A percentile compares a stretch with the other conserved stretches of the same genome.
Conservation (phyloP, 1,140 invertebrate species). For the Cherax destructor region DNA sequence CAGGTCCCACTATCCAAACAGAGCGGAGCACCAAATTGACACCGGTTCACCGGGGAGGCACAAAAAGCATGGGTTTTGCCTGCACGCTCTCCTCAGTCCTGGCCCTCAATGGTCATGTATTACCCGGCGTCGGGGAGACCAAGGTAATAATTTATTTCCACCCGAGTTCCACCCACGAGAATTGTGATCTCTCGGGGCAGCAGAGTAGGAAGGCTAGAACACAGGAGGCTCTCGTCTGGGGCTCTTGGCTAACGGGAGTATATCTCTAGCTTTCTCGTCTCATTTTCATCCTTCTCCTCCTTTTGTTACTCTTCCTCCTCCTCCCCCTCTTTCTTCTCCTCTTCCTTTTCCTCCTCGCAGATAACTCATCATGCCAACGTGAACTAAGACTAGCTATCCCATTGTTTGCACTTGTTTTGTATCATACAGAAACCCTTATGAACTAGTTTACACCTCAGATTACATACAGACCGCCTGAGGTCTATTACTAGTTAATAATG, state of each 20-base stretch:
- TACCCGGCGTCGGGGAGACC: not conserved
- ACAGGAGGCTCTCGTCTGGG: not conserved
- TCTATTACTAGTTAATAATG: too few relatives aligned
- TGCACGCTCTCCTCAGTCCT: not conserved
- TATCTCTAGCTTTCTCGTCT: not conserved
- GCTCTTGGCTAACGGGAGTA: too few relatives aligned
- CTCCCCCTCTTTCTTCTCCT: not conserved
- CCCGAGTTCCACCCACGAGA: slow-evolving; percentile 2
- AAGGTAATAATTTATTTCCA: slow-evolving; percentile 1
- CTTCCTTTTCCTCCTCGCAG: not conserved
- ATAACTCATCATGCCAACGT: not conserved
- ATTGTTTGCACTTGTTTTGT: too few relatives aligned
- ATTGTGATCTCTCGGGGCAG: not conserved
- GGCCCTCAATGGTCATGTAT: not conserved
- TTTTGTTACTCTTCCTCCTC: not conserved
- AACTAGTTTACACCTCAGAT: too few relatives aligned
- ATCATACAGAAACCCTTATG: too few relatives aligned
- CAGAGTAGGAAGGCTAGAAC: not conserved
- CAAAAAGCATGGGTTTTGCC: not conserved
- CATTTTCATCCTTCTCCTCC: not conserved
- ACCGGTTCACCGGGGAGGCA: not conserved
- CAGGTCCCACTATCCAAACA: slow-evolving; percentile 8
- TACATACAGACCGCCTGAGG: too few relatives aligned
- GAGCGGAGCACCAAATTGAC: not conserved
- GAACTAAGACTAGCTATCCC: too few relatives aligned